Conservation (phyloP, 2,113 vertebrate species). For the Tupaia tana region DNA sequence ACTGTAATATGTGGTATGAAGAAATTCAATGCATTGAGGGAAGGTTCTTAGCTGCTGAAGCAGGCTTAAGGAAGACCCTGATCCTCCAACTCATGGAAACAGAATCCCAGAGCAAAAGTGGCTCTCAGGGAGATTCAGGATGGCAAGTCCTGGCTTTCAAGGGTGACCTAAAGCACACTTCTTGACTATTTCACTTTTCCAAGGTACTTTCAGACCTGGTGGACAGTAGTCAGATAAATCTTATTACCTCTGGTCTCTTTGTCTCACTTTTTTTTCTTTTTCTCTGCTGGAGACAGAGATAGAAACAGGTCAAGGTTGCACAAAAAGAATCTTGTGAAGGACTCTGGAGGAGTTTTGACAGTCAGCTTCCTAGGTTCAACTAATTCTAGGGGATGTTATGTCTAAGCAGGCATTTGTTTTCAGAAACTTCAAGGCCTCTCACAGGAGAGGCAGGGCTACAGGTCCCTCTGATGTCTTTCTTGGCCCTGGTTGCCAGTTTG, state of each 20-base stretch:
- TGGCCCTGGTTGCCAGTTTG: background rate
- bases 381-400: background rate
- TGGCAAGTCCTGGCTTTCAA: background rate
- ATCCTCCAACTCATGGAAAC: background rate
- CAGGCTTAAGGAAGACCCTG: background rate
- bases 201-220: background rate
- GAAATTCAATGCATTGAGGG: too few species aligned
- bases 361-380: background rate
- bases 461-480: background rate
- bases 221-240: background rate
- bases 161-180: background rate
- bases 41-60: background rate
- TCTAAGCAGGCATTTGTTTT: background rate
- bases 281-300: background rate
- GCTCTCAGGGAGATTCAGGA: background rate
- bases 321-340: background rate
- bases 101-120: background rate
- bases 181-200: background rate
- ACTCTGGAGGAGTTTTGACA: background rate
- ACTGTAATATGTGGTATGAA: background rate
- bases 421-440: background rate
- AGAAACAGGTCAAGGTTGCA: constrained; percentile 11
- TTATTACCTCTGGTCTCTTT: background rate
- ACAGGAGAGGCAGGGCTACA: background rate
- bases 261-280: background rate